These are phyloP conservation scores for Cephalotes varians DNA, from an alignment of 2,888 invertebrate genomes.

Conservation along the genomic window DNA sequence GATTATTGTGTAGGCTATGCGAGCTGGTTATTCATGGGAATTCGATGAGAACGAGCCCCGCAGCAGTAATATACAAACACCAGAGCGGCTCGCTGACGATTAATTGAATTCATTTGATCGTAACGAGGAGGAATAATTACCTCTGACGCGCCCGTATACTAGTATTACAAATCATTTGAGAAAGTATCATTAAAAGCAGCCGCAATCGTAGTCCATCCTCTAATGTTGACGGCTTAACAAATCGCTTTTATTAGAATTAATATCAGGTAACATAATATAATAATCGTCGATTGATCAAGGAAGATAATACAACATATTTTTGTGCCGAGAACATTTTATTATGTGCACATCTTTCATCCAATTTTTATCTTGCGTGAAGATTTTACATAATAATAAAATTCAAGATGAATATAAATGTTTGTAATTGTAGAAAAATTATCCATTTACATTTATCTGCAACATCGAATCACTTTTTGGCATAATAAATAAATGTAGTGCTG, in stretches of 20 bases:
- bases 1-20: slow-evolving; percentile 53
- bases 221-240: slow-evolving; percentile 19
- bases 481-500: neutral
- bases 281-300: slow-evolving; percentile 15
- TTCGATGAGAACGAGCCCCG: slow-evolving; percentile 61
- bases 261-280: slow-evolving; percentile 14
- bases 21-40: slow-evolving; percentile 60
- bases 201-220: slow-evolving; percentile 54
- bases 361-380: neutral
- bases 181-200: slow-evolving; percentile 67
- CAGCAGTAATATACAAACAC: slow-evolving; percentile 58
- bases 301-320: neutral
- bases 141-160: slow-evolving; percentile 74
- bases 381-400: neutral
- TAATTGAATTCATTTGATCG: slow-evolving; percentile 75
- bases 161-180: slow-evolving; percentile 72
- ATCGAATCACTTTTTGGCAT: neutral
- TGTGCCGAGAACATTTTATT: neutral
- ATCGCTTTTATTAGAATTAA: slow-evolving; percentile 61
- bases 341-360: neutral
- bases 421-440: neutral
- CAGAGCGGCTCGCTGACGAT: slow-evolving; percentile 64
- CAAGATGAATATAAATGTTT: neutral
- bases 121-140: slow-evolving; percentile 75
- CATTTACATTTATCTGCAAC: neutral